These are phyloP conservation scores for Drosophila quasianomalipes DNA, from an alignment of 2,888 invertebrate species.

Conservation along the genomic window DNA sequence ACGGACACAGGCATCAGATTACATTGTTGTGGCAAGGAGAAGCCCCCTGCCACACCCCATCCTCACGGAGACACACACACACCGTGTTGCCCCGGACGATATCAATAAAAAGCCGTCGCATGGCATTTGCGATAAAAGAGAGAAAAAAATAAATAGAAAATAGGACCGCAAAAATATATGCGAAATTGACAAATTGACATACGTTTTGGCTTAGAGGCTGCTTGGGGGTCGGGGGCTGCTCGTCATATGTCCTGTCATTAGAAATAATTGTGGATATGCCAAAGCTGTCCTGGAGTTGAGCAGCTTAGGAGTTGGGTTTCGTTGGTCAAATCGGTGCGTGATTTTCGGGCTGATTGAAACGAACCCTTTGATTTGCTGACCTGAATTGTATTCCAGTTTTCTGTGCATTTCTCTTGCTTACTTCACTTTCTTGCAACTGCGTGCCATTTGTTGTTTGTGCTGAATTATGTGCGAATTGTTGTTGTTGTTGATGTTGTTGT, in stretches of 20 bases:
- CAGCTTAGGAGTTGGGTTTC: slow-evolving; percentile 52
- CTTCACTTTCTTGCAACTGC: slow-evolving; percentile 21
- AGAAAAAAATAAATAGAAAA: slow-evolving; percentile 21
- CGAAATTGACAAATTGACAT: slow-evolving; percentile 81
- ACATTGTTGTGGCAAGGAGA: slow-evolving; percentile 78
- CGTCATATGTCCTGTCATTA: slow-evolving; percentile 72
- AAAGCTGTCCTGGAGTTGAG: slow-evolving; percentile 32
- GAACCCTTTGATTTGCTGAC: slow-evolving; percentile 53
- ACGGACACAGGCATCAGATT: slow-evolving; percentile 83
- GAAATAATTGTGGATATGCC: slow-evolving; percentile 69
- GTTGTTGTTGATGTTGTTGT: slow-evolving; percentile 44
- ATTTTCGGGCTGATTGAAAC: slow-evolving; percentile 63
- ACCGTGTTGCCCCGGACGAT: slow-evolving; percentile 79
- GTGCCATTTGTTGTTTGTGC: slow-evolving; percentile 54
- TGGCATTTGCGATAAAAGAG: slow-evolving; percentile 65
- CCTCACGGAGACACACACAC: slow-evolving; percentile 49
- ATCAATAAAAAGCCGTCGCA: slow-evolving; percentile 74
- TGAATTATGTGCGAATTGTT: slow-evolving; percentile 71
- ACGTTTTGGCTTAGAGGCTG: slow-evolving; percentile 67
- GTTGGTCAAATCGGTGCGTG: slow-evolving; percentile 61
- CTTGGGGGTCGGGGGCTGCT: slow-evolving; percentile 1
- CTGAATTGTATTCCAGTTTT: slow-evolving; percentile 31
- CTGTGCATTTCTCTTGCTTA: slow-evolving; percentile 15
- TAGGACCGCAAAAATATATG: slow-evolving; percentile 63
- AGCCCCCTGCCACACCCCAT: slow-evolving; percentile 16